A percentile compares a stretch with the other conserved stretches of the same genome.
Evolutionary conservation across 2,888 invertebrate species (phyloP).

Genomic region (Meghimatium bilineatum): DNA sequence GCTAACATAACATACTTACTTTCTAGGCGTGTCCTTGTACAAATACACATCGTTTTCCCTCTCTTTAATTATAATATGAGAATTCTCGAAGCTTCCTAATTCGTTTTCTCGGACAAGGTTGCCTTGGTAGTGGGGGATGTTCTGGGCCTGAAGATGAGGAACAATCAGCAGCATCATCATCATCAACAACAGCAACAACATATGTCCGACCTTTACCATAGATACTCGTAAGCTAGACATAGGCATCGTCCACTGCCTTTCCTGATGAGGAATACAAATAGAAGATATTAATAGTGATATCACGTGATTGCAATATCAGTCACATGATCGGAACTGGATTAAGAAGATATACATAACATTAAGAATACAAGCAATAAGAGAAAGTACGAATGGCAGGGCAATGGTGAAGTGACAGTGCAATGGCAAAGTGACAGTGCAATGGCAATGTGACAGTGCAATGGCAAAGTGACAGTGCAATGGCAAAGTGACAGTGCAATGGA

Average conservation of each 20-base stretch:
- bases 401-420: too few relatives aligned
- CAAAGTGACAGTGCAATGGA: too few relatives aligned
- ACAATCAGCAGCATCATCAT: constrained; percentile 41
- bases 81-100: constrained; percentile 27
- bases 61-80: constrained; percentile 39
- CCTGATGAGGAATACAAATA: neutral
- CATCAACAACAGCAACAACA: constrained; percentile 37
- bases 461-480: too few relatives aligned
- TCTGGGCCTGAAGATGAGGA: constrained; percentile 37
- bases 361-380: too few relatives aligned
- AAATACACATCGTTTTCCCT: constrained; percentile 36
- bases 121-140: constrained; percentile 6
- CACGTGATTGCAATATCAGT: neutral
- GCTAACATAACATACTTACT: constrained; percentile 42
- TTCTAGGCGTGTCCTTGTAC: constrained; percentile 30
- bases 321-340: neutral
- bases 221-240: constrained; percentile 20
- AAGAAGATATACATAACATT: too few relatives aligned
- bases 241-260: constrained; percentile 45
- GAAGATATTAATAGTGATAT: neutral
- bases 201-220: constrained; percentile 35
- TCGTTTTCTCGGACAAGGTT: constrained; percentile 21
- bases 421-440: too few relatives aligned
- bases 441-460: too few relatives aligned
- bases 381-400: too few relatives aligned